A percentile compares a stretch with the other conserved stretches of the same genome.
Conservation (phyloP, 64 coral and sea anemone genomes). For the Pocillopora damicornis region DNA sequence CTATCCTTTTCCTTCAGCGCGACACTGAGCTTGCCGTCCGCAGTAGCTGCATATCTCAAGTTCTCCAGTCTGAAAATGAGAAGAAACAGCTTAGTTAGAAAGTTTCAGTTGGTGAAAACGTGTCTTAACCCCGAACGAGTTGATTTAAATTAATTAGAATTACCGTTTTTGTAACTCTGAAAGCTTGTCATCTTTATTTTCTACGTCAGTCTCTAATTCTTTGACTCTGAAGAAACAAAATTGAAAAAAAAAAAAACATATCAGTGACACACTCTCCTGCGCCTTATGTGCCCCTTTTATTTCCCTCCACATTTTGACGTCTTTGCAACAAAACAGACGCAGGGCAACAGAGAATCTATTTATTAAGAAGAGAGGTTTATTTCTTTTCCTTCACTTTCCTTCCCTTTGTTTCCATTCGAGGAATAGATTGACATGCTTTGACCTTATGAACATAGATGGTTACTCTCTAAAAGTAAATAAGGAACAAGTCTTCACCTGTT, state of each 20-base stretch:
- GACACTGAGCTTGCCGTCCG: slow-evolving; percentile 44
- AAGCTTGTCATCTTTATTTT: slow-evolving; percentile 65
- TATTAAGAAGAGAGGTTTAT: too few species aligned
- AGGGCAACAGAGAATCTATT: too few species aligned
- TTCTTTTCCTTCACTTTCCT: too few species aligned
- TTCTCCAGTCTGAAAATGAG: slow-evolving; percentile 59
- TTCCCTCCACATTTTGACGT: too few species aligned
- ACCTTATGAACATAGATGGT: too few species aligned
- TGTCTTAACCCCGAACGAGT: too few species aligned
- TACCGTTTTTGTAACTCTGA: slow-evolving; percentile 66
- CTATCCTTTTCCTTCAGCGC: slow-evolving; percentile 67
- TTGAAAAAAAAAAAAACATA: not conserved
- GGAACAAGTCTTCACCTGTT: slow-evolving; percentile 24
- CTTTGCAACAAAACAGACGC: too few species aligned
- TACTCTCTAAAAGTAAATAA: too few species aligned
- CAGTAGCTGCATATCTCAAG: slow-evolving; percentile 44
- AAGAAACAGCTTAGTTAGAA: not conserved
- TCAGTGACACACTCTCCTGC: not conserved
- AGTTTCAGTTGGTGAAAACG: too few species aligned
- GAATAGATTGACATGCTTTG: too few species aligned
- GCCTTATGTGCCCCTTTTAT: too few species aligned
- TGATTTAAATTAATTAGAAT: not conserved
- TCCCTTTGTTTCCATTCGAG: too few species aligned
- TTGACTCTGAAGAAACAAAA: slow-evolving; percentile 33
- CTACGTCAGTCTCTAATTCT: slow-evolving; percentile 64